Evolutionary conservation across 2,888 invertebrate species (phyloP).

Genomic region (Nineta flava): DNA sequence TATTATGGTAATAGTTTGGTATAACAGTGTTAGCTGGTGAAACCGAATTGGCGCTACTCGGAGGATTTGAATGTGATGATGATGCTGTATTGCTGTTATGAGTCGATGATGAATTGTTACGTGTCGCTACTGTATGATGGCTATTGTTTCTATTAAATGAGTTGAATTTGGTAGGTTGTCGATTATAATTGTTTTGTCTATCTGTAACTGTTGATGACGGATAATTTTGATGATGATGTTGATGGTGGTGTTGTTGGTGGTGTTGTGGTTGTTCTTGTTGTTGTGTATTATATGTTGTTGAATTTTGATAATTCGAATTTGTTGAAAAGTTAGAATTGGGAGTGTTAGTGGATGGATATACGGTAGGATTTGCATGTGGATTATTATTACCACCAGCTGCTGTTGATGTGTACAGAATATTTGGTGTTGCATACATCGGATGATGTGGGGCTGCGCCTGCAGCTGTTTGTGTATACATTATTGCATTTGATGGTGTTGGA

Average conservation of each 20-base stretch:
- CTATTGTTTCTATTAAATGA: neutral
- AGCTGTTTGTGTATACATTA: constrained; percentile 19
- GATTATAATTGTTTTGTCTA: neutral
- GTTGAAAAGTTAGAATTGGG: neutral
- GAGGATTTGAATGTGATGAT: constrained; percentile 21
- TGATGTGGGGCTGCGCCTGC: constrained; percentile 9
- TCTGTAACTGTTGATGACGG: neutral
- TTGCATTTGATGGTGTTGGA: constrained; percentile 14
- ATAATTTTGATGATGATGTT: too few species aligned
- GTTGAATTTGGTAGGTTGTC: neutral
- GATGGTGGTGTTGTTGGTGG: neutral
- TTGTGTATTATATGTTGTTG: neutral
- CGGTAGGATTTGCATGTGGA: neutral
- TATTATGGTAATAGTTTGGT: constrained; percentile 22
- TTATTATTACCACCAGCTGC: neutral
- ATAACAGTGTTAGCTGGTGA: constrained; percentile 27
- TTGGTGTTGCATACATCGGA: constrained; percentile 6
- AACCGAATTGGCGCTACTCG: constrained; percentile 24
- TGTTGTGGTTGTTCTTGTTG: neutral
- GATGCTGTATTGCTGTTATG: too few species aligned
- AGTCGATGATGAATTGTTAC: too few species aligned
- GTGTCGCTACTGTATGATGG: neutral
- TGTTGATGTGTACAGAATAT: neutral
- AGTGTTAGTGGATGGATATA: neutral
- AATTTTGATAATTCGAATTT: neutral